Evolutionary conservation across 2,888 invertebrate genomes (phyloP), one percentile per base, ranked within the genome.

Genomic region (Hymenopus coronatus): DNA sequence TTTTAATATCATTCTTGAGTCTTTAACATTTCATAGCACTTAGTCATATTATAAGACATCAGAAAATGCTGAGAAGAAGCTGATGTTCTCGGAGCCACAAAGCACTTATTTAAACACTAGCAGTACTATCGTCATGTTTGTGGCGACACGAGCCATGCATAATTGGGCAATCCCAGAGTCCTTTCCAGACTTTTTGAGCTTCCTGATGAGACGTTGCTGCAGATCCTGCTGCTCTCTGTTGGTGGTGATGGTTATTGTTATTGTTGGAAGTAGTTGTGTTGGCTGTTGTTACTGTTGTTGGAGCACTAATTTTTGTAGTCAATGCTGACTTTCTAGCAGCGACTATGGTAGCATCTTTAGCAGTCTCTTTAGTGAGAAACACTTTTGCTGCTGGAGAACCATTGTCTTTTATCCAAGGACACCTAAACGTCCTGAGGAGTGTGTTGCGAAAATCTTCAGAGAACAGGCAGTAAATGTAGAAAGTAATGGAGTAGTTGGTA

Each of bases 381-480:
- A 70, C 54, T 70, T 70, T 70, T 70, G 54, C 25, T n/a, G 82
- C 82, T 6, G 82, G 14, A 2, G 82, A 81, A n/a, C 82, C 33
- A 14, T 28, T 28, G 14, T 20, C 28, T 15, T 15, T 27, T 15
- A 91, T 90, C 93, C 94, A 94, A 2, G 95, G 94, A 94, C 95
- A 95, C 90, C 94, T 94, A 90, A 96, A 93, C 25, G 96, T 96
- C 54, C 95, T 94, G 90, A 96, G 93, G 90, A 96, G 93, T 0
- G 96, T 97, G 91, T 95, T 95, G 81, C 97, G 95, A 92, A 97
- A 97, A 92, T 97, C 96, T 91, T 96, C 96, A 91, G 96, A 96
- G 93, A 97, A 96, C 89, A 96, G 94, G 92, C 96, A 97, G 93
- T 97, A 97, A 90, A 97, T 96, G 93, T 97, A 96, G 94, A 97